Base-by-base conservation (phyloP, 2,888 invertebrate genomes). In the Chrysotoxum bicinctum region DNA sequence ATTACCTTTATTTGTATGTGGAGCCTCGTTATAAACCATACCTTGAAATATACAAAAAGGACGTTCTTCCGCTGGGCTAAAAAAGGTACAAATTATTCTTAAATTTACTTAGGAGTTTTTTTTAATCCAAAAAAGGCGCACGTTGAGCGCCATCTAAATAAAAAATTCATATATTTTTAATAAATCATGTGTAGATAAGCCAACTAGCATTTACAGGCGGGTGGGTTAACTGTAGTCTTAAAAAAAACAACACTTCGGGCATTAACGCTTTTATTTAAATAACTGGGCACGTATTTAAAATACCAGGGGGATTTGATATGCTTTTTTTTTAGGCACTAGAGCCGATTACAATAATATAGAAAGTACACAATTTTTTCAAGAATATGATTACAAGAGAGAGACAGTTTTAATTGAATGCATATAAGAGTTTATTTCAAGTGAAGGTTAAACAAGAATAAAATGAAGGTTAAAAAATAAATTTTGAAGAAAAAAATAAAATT, bases 101-200 rank as follows among this genome's bases (percentile, higher is more conserved):
- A 37, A 66, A 45, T 64, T 64, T 19, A 30, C 7, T 64, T 30
- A 64, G 64, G 30, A 45, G 12, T 19, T n/a, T 45, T 30, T 54
- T 56, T 35, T 7, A 19, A 35, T 19, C 9, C 1, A 7, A 6
- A 19, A 7, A 35, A 1, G 6, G 2, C 14, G n/a, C 21, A 21
- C 35, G 30, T 50, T 66, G 66, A 23, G 35, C 50, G 66, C 48
- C 50, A 66, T 21, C n/a, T 12, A n/a, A 32, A 19, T 48, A 19
- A 50, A 66, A 23, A 50, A 23, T 35, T n/a, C 50, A 50, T 66
- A n/a, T 50, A 14, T 32, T 66, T 37, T 66, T 50, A 30, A 66
- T 66, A 66, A 66, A 66, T 50, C 66, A 66, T 50, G 30, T 50
- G 30, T n/a, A 50, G 66, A 66, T 66, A 45, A 66, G 37, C 66